These are phyloP conservation scores for Acrobasis consociella DNA, from an alignment of 2,888 invertebrate genomes.

Conservation along the genomic window DNA sequence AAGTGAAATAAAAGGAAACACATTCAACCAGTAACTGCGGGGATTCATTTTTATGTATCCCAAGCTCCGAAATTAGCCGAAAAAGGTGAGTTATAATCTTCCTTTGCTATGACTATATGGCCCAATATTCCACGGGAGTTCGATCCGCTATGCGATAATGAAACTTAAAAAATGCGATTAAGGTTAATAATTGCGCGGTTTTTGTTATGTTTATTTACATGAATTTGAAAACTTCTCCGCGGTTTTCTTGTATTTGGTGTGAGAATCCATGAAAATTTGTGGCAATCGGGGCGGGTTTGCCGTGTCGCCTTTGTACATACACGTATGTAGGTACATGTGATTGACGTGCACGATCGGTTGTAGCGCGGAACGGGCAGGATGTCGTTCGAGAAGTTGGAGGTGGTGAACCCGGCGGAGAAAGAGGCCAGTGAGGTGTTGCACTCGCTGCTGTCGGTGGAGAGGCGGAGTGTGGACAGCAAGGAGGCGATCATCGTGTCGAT, in stretches of 20 bases:
- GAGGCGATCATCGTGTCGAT: conserved; percentile 79
- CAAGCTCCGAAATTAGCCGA: conserved; percentile 54
- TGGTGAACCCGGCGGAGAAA: conserved; percentile 86
- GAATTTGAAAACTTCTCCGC: conserved; percentile 81
- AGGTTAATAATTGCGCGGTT: conserved; percentile 84
- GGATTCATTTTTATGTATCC: conserved; percentile 59
- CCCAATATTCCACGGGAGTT: conserved; percentile 84
- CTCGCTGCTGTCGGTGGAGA: conserved; percentile 85
- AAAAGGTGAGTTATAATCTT: conserved; percentile 81
- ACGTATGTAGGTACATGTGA: conserved; percentile 78
- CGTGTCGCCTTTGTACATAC: conserved; percentile 70
- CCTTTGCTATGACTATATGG: conserved; percentile 82
- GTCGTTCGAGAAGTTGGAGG: conserved; percentile 84
- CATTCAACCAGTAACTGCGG: conserved; percentile 51
- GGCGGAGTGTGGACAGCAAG: conserved; percentile 84
- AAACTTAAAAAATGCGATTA: conserved; percentile 84
- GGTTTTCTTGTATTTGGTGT: conserved; percentile 71
- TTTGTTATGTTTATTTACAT: conserved; percentile 84
- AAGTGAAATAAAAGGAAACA: conserved; percentile 72
- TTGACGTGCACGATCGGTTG: conserved; percentile 74
- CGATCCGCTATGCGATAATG: conserved; percentile 84
- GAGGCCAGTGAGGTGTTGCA: conserved; percentile 88
- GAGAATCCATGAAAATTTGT: conserved; percentile 54
- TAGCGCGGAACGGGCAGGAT: conserved; percentile 67
- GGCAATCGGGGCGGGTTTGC: conserved; percentile 69